These are phyloP conservation scores for Upupa epops DNA, from an alignment of 2,113 vertebrate species.

Conservation along the genomic window DNA sequence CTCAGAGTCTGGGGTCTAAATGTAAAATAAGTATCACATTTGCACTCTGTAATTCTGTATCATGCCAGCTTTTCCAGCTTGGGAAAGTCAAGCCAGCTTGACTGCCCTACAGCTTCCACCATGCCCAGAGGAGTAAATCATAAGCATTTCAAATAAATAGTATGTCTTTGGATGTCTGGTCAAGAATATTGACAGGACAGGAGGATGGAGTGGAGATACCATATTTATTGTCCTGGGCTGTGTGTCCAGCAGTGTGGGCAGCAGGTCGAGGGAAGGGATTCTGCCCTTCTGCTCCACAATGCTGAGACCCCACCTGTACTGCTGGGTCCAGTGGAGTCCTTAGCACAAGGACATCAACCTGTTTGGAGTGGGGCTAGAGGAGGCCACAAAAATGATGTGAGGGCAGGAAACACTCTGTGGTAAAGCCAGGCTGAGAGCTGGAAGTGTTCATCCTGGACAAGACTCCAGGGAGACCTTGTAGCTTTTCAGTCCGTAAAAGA, in stretches of 20 bases:
- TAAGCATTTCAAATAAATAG: accelerated
- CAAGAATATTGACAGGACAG: too few species aligned
- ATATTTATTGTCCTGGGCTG: not conserved
- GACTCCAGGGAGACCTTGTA: not conserved
- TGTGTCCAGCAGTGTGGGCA: not conserved
- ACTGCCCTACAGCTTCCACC: accelerated
- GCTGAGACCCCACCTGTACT: not conserved
- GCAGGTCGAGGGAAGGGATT: not conserved
- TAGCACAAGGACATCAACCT: not conserved
- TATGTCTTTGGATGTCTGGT: not conserved
- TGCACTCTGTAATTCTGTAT: not conserved
- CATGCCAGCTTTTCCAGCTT: not conserved
- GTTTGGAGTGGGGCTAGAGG: not conserved
- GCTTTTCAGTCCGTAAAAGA: not conserved
- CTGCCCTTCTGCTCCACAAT: not conserved
- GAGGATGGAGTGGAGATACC: not conserved
- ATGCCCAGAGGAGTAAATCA: accelerated
- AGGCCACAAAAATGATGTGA: not conserved
- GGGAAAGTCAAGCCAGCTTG: accelerated
- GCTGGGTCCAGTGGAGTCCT: not conserved
- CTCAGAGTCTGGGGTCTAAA: not conserved
- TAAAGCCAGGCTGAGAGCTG: not conserved
- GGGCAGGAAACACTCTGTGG: not conserved
- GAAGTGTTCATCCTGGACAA: not conserved
- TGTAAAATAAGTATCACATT: not conserved